These are phyloP conservation scores for Agrilus biguttatus DNA, from an alignment of 2,888 invertebrate genomes.

Conservation along the genomic window DNA sequence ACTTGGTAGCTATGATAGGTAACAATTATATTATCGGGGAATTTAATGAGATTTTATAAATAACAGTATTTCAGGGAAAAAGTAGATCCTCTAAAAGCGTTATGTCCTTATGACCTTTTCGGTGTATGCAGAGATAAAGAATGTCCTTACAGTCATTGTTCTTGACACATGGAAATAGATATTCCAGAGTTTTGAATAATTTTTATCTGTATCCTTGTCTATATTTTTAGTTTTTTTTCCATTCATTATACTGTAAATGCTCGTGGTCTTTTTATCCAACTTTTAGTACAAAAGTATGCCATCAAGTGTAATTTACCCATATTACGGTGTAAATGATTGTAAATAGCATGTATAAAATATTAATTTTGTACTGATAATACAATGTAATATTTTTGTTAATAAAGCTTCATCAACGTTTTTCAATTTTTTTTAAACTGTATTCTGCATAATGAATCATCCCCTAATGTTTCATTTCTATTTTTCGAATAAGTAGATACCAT, in stretches of 20 bases:
- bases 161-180: constrained; percentile 2
- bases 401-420: no score
- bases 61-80: constrained; percentile 4
- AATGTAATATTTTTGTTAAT: neutral
- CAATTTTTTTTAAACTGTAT: neutral
- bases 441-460: neutral
- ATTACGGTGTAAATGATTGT: no score
- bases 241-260: no score
- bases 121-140: constrained; percentile 27
- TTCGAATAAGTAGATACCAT: no score
- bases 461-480: no score
- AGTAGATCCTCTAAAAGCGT: constrained; percentile 22
- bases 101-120: constrained; percentile 28
- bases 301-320: no score
- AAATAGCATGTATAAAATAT: no score
- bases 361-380: neutral
- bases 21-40: neutral
- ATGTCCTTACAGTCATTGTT: constrained; percentile 24
- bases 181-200: no score
- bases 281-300: no score
- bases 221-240: no score
- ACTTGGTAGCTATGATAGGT: constrained; percentile 19
- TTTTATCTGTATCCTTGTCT: no score
- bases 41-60: neutral
- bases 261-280: no score